A percentile compares a stretch with the other conserved stretches of the same genome.
phyloP scores from a whole-genome alignment of 2,888 invertebrate species.

The Phortica okadai region DNA sequence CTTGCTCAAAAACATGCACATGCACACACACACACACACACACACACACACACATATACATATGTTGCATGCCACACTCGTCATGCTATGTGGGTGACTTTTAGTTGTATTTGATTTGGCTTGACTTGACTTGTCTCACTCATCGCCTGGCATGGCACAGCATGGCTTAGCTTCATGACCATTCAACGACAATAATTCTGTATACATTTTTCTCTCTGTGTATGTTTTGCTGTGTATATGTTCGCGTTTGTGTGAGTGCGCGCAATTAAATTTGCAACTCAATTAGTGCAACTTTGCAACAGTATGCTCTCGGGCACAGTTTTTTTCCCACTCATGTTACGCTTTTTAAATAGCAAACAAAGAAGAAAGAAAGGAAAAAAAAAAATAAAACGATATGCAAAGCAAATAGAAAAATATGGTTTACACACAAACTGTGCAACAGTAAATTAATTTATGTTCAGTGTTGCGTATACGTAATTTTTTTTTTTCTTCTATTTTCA shows the following conservation, averaged over 20 bases:
- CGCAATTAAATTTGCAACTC: constrained; percentile 58
- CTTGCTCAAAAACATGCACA: background rate
- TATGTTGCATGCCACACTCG: background rate
- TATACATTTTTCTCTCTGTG: background rate
- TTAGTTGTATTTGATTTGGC: background rate
- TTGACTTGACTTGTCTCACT: background rate
- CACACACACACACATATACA: background rate
- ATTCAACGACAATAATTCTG: background rate
- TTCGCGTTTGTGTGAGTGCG: constrained; percentile 1
- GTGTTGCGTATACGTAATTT: constrained; percentile 48
- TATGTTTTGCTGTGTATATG: background rate
- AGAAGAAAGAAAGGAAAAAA: constrained; percentile 19
- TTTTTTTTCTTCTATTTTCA: background rate
- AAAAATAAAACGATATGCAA: constrained; percentile 30
- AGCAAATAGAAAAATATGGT: background rate
- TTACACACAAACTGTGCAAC: no score
- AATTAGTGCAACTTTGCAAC: constrained; percentile 53
- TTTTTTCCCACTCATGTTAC: constrained; percentile 15
- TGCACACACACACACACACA: background rate
- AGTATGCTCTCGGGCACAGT: constrained; percentile 37
- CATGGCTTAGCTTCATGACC: background rate
- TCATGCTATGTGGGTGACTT: background rate
- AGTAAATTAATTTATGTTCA: no score
- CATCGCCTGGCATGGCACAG: background rate
- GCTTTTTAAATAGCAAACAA: constrained; percentile 8